Evolutionary conservation across 2,888 invertebrate species (phyloP).

Genomic region (Malachius bipustulatus): DNA sequence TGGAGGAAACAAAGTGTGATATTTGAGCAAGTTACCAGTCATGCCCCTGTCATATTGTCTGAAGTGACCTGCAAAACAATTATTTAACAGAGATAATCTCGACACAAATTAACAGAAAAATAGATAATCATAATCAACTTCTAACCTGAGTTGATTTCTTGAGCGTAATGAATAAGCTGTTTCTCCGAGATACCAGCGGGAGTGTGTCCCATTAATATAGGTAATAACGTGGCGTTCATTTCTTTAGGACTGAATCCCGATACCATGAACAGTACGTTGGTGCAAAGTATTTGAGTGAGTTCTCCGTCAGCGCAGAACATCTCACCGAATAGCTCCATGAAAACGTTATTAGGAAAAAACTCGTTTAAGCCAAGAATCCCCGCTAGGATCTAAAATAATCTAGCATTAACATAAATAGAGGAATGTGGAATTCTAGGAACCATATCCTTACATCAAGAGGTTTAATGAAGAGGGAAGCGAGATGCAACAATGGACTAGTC

Average conservation of each 20-base stretch:
- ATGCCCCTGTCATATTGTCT: not conserved
- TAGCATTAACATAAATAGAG: too few species aligned
- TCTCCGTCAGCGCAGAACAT: conserved; percentile 12
- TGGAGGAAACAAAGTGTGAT: not conserved
- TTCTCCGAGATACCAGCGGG: conserved; percentile 42
- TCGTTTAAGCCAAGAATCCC: conserved; percentile 42
- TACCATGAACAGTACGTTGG: conserved; percentile 29
- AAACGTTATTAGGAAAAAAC: conserved; percentile 47
- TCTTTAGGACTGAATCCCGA: conserved; percentile 30
- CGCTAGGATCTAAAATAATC: conserved; percentile 19
- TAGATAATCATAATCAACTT: too few species aligned
- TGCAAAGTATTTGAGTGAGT: conserved; percentile 23
- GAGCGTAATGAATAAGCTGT: conserved; percentile 62
- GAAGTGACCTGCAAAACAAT: conserved; percentile 1
- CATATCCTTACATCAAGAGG: conserved; percentile 20
- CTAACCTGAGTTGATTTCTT: conserved; percentile 42
- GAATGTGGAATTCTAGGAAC: too few species aligned
- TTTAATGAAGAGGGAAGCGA: conserved; percentile 21
- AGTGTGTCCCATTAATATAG: conserved; percentile 24
- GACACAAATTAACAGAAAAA: too few species aligned
- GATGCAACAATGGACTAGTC: conserved; percentile 27
- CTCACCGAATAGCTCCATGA: conserved; percentile 33
- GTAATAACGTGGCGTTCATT: conserved; percentile 29
- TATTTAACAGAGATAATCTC: too few species aligned
- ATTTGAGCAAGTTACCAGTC: not conserved